A percentile compares a stretch with the other conserved stretches of the same genome.
Conservation (phyloP, 1,140 invertebrate species). For the Tenebrio molitor region DNA sequence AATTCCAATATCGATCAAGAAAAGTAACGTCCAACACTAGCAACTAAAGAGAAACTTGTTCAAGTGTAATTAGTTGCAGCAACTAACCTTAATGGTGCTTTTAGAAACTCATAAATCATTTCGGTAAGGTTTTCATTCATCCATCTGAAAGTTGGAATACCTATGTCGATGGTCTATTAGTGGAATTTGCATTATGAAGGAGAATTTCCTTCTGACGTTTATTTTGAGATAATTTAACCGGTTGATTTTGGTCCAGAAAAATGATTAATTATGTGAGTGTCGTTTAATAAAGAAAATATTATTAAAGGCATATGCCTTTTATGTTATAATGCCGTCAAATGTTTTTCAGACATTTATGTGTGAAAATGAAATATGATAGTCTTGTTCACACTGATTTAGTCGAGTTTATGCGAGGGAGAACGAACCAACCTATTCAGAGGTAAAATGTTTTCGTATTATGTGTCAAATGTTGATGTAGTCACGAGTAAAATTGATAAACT, state of each 20-base stretch:
- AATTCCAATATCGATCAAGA: conserved; percentile 10
- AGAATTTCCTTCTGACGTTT: not conserved
- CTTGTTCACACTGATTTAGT: not conserved
- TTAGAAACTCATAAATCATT: conserved; percentile 44
- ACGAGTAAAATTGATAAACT: conserved; percentile 20
- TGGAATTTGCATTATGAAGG: conserved; percentile 25
- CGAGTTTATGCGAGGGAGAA: not conserved
- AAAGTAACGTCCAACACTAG: conserved; percentile 8
- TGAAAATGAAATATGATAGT: conserved; percentile 3
- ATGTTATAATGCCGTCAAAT: not conserved
- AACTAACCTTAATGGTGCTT: conserved; percentile 36
- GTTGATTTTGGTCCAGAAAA: too few relatives aligned
- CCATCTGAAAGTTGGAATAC: conserved; percentile 12
- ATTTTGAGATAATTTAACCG: not conserved
- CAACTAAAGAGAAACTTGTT: conserved; percentile 28
- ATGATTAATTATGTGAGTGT: too few relatives aligned
- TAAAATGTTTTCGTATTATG: conserved; percentile 19
- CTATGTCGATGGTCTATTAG: conserved; percentile 16
- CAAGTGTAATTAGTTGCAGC: conserved; percentile 32
- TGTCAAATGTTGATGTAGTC: conserved; percentile 23
- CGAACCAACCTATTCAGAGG: conserved; percentile 15
- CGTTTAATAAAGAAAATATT: too few relatives aligned
- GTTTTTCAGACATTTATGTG: not conserved
- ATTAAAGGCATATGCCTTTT: too few relatives aligned
- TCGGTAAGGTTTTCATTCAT: conserved; percentile 6